Evolutionary conservation across 1,140 invertebrate species (phyloP).

Genomic region (Tribolium castaneum): DNA sequence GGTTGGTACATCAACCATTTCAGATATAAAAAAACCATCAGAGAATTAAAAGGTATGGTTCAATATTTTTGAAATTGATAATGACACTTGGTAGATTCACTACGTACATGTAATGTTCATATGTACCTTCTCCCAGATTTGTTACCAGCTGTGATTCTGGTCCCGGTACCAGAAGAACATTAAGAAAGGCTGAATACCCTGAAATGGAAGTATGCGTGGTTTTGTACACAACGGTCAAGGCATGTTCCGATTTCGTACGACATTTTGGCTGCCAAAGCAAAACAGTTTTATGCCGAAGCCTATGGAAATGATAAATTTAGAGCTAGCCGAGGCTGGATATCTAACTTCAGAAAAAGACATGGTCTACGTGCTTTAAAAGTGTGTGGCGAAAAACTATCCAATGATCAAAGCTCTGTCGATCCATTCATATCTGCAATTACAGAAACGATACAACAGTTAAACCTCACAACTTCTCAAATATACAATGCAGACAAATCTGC

Average conservation of each 20-base stretch:
- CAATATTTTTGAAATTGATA: too few relatives aligned
- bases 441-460: constrained; percentile 8
- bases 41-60: constrained; percentile 3
- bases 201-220: constrained; percentile 16
- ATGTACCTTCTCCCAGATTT: not conserved
- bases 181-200: constrained; percentile 22
- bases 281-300: constrained; percentile 16
- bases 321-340: constrained; percentile 28
- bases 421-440: constrained; percentile 1
- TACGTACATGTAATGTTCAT: too few relatives aligned
- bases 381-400: constrained; percentile 40
- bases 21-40: constrained; percentile 28
- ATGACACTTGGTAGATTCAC: too few relatives aligned
- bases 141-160: not conserved
- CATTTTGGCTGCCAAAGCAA: constrained; percentile 28
- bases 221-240: not conserved
- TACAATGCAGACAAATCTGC: constrained; percentile 61
- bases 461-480: constrained; percentile 49
- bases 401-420: constrained; percentile 6
- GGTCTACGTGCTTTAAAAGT: constrained; percentile 39
- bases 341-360: constrained; percentile 40
- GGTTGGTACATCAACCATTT: constrained; percentile 40
- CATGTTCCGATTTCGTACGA: constrained; percentile 27
- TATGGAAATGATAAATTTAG: constrained; percentile 13
- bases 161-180: not conserved